Base-by-base conservation (phyloP, 2,797 vertebrate genomes). In the Remorina albescens region DNA sequence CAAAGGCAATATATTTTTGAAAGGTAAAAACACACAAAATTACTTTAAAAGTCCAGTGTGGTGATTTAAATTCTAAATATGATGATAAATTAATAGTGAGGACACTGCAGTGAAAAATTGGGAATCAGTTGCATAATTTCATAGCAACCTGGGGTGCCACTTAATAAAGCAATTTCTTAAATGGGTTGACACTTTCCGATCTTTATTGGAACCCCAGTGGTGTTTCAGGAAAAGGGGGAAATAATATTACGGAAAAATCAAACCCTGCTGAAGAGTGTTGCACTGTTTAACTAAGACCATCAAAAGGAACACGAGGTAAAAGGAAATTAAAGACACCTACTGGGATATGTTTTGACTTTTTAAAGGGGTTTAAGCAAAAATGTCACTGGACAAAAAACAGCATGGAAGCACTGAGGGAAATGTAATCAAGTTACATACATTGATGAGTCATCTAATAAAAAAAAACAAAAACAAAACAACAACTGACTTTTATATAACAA, bases 291-390 rank as follows among this genome's bases (percentile, higher is more conserved):
- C 21, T 25, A 21, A 23, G 21, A 25, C 21, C 13, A 23, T 47
- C 44, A 46, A 46, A 21, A 47, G 18, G 25, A 2, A 0, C n/a
- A 5, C 23, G 50, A 42, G 18, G 4, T 57, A 56, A 37, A 34
- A 25, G 30, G 42, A 78, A 23, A 44, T 66, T 26, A 34, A 59
- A 32, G 67, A 55, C 47, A 47, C 41, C 46, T 23, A 25, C 46
- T 13, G 21, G n/a, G 21, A 2, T 2, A 21, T 64, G 49, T 21
- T 42, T 50, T 53, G 9, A 36, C 32, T 39, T 49, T 46, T 64
- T 30, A 13, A 49, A 49, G 21, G 46, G 7, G 7, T n/a, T n/a
- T 6, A 41, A 41, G 15, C 44, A 21, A 47, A n/a, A 47, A 23
- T 23, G 16, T 34, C 4, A 42, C 11, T 7, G 9, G 16, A 65